These are phyloP conservation scores for Linnaemya vulpina DNA, from an alignment of 2,888 invertebrate genomes.

Conservation along the genomic window DNA sequence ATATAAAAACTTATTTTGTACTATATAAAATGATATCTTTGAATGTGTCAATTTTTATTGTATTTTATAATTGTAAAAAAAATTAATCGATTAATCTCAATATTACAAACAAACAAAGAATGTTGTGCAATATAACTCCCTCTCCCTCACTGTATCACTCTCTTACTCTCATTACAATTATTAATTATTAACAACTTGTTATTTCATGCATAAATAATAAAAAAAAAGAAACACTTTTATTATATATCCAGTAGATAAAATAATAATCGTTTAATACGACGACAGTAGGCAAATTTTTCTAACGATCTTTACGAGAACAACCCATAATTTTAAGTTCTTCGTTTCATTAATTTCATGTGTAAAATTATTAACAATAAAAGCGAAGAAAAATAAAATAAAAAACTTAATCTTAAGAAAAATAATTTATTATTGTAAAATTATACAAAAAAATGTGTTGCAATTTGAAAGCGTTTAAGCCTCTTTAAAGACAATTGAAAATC, in stretches of 20 bases:
- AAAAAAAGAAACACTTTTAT: conserved; percentile 19
- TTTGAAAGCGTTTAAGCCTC: conserved; percentile 66
- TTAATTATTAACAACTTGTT: conserved; percentile 36
- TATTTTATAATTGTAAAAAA: conserved; percentile 19
- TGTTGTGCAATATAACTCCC: conserved; percentile 46
- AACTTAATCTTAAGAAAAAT: conserved; percentile 34
- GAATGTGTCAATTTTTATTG: conserved; percentile 64
- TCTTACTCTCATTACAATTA: not conserved
- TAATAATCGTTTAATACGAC: not conserved
- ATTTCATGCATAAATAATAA: conserved; percentile 53
- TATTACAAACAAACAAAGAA: conserved; percentile 42
- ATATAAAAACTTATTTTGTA: not conserved
- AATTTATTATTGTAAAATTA: conserved; percentile 64
- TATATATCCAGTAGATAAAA: conserved; percentile 28
- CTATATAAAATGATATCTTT: conserved; percentile 20
- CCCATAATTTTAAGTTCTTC: conserved; percentile 65
- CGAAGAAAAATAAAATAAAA: conserved; percentile 18
- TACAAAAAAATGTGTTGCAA: conserved; percentile 65
- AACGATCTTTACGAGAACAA: not conserved
- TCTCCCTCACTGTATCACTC: not conserved
- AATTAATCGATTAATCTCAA: no score
- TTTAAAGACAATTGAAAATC: conserved; percentile 32
- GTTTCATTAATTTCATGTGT: conserved; percentile 72
- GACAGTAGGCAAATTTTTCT: conserved; percentile 46
- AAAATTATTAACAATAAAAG: conserved; percentile 35